Evolutionary conservation across 2,888 invertebrate species (phyloP), one percentile per base, ranked within the genome.

Genomic region (Nudaria mundana): DNA sequence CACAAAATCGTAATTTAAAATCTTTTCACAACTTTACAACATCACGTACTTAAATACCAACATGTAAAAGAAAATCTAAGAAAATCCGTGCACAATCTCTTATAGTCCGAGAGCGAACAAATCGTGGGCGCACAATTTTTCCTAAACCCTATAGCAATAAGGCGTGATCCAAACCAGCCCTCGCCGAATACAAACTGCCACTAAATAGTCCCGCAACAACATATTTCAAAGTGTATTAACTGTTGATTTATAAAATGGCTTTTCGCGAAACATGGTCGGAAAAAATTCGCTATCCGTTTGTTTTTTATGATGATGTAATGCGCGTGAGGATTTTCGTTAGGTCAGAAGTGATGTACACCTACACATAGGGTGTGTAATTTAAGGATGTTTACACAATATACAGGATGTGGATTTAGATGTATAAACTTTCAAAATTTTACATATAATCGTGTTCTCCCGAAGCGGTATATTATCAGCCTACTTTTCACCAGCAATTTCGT

Each of bases 221-320:
- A 79, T 78, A 76, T 72, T 72, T 79, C 78, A 78, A 66, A 71
- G 57, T 64, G 76, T 68, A 78, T 79, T 79, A 79, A 68, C 66
- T 48, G 38, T 68, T 78, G 78, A 78, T 79, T 79, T 79, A 79
- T 73, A 71, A 68, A 71, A 68, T 57, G 66, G 67, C 66, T 64
- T 66, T 67, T 51, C 51, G 51, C 56, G 43, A 61, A 63, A 62
- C 52, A 63, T 63, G 59, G 43, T 23, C 53, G 54, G 51, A 58
- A 71, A 66, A 66, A 64, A 48, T 57, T 52, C 58, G 63, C 55
- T 43, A 52, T 58, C 57, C 58, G 56, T 54, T 63, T 14, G 45
- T 61, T 62, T 62, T 66, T 71, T 63, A 66, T 68, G 67, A 66
- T 56, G 47, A 52, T 42, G 47, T 63, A 52, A 57, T 54, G 56